Conservation (phyloP, 2,888 invertebrate species). For the Himalopsyche tibetana region DNA sequence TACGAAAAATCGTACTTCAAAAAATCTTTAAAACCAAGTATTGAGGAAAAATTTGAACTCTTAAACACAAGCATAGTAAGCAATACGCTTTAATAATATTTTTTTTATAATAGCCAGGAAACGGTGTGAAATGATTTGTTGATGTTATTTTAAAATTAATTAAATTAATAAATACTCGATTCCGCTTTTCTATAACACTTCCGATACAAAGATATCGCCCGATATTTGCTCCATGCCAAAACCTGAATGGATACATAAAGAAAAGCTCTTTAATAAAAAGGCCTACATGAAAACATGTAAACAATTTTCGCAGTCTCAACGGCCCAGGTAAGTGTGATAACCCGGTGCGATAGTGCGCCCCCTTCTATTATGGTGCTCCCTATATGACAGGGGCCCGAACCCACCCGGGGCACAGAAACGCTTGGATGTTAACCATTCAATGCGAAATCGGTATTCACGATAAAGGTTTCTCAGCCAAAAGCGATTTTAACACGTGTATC, state of each 20-base stretch:
- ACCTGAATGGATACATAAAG: conserved; percentile 58
- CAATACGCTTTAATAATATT: no score
- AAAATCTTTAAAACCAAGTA: no score
- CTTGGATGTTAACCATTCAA: conserved; percentile 59
- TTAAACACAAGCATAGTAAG: no score
- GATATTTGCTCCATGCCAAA: conserved; percentile 43
- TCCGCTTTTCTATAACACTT: not conserved
- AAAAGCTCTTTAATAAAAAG: conserved; percentile 58
- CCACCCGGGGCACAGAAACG: conserved; percentile 48
- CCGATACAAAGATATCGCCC: conserved; percentile 11
- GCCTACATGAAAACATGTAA: conserved; percentile 55
- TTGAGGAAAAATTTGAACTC: no score
- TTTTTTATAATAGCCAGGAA: no score
- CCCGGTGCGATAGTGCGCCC: conserved; percentile 52
- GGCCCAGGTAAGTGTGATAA: conserved; percentile 53
- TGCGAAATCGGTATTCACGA: conserved; percentile 64
- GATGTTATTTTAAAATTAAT: not conserved
- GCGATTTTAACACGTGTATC: conserved; percentile 65
- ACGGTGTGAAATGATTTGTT: no score
- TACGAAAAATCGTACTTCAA: no score
- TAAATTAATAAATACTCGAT: not conserved
- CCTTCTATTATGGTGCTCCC: not conserved
- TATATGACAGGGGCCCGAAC: conserved; percentile 14
- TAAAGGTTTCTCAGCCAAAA: conserved; percentile 62
- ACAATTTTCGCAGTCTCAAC: conserved; percentile 55